Base-by-base conservation (phyloP, 2,797 vertebrate species). In the Melanotaenia trifasciata region DNA sequence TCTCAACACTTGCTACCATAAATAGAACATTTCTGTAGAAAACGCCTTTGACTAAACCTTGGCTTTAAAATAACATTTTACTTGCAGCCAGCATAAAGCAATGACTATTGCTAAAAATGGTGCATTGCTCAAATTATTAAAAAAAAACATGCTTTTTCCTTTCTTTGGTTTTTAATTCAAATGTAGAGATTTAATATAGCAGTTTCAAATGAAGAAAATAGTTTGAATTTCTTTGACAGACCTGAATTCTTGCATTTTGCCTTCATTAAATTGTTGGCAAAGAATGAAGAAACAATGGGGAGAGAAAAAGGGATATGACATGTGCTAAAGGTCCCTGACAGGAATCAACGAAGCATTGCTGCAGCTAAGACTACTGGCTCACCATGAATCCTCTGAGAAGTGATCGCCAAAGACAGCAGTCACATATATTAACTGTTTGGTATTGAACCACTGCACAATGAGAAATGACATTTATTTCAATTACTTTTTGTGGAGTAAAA, bases 381-480 rank as follows among this genome's bases (percentile, higher is more conserved):
- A 64, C 66, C 66, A 74, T 64, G 72, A 83, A n/a, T 38, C 61
- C 81, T 87, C 66, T 59, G 13, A 70, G 78, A 87, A 70, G 75
- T 80, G 81, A 89, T 81, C 76, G 85, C 64, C 50, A 76, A 73
- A 77, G 81, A 85, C 79, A 83, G 83, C 70, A 58, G 82, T 83
- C 80, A 78, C 77, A 83, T 81, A 84, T 68, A 72, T 77, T 78
- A 76, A 67, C 67, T 62, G 81, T 75, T 86, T 58, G 72, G 60
- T 47, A 33, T 66, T 59, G 59, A 86, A 81, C 18, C 18, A 54
- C 66, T 75, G 67, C 54, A 61, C 72, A 26, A 78, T 66, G 67
- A 77, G 64, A 58, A 64, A 67, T 70, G 63, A 68, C 70, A 57
- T 79, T 83, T 70, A 58, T 79, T 84, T 81, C 68, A 85, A 79